Percentiles rank a stretch among this genome's conserved stretches.
These are phyloP conservation scores for Mallotus villosus DNA, from an alignment of 2,797 vertebrate genomes.

Conservation along the genomic window DNA sequence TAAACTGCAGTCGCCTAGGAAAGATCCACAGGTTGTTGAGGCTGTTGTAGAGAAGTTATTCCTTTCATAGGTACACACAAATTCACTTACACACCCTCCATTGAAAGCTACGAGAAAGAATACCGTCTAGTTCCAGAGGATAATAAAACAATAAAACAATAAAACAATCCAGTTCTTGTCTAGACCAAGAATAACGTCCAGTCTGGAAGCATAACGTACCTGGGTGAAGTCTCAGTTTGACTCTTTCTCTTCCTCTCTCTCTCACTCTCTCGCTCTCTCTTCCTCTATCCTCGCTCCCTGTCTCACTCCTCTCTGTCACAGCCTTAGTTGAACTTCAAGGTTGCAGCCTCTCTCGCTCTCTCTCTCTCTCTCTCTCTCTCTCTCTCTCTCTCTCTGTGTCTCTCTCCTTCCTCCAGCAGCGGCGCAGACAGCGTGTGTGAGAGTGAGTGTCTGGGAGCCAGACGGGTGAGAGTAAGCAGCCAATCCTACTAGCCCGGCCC, in stretches of 20 bases:
- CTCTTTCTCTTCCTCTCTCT: constrained; percentile 26
- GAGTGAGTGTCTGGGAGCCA: constrained; percentile 72
- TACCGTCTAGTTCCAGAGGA: constrained; percentile 13
- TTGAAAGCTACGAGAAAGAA: constrained; percentile 29
- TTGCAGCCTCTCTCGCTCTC: constrained; percentile 42
- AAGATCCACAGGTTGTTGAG: constrained; percentile 67
- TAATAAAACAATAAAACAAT: constrained; percentile 53
- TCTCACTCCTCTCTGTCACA: constrained; percentile 36
- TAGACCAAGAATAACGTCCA: constrained; percentile 23
- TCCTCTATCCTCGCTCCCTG: constrained; percentile 30
- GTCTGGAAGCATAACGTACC: constrained; percentile 62
- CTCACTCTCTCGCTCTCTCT: constrained; percentile 47
- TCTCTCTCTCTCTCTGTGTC: constrained; percentile 29
- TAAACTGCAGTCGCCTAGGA: neutral
- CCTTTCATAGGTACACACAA: neutral
- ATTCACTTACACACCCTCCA: neutral
- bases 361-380: constrained; percentile 32
- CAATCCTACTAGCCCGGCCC: constrained; percentile 56
- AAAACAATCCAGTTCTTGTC: constrained; percentile 30
- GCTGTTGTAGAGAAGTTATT: constrained; percentile 14
- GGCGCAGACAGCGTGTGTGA: constrained; percentile 63
- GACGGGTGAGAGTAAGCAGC: constrained; percentile 72
- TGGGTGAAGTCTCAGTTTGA: constrained; percentile 33
- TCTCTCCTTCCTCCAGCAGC: constrained; percentile 48
- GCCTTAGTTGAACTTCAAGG: constrained; percentile 57